Conservation (phyloP, 2,888 invertebrate species). For the Phasia obesa region DNA sequence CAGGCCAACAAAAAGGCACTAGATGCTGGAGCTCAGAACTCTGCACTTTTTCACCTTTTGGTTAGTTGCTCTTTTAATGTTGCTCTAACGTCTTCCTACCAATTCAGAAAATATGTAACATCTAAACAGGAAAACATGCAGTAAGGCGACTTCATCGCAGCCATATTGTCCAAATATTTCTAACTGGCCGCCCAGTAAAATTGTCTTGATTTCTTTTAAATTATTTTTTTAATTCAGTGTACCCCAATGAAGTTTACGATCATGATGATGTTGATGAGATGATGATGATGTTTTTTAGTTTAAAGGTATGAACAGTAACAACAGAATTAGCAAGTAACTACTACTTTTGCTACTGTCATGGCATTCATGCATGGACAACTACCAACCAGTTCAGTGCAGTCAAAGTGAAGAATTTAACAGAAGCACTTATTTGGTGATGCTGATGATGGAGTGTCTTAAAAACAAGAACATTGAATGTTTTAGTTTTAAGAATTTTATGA, state of each 20-base stretch:
- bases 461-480: constrained; percentile 73
- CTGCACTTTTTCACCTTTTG: not conserved
- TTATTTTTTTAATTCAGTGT: not conserved
- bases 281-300: constrained; percentile 77
- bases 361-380: constrained; percentile 1
- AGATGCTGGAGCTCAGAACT: not conserved
- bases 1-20: not conserved
- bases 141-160: constrained; percentile 72
- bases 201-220: constrained; percentile 30
- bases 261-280: too few relatives aligned
- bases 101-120: constrained; percentile 5
- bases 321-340: constrained; percentile 61
- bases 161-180: constrained; percentile 75
- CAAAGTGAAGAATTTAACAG: constrained; percentile 45
- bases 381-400: constrained; percentile 7
- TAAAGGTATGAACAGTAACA: constrained; percentile 56
- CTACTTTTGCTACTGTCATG: constrained; percentile 37
- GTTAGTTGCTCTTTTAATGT: not conserved
- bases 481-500: constrained; percentile 79
- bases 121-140: constrained; percentile 11
- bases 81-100: constrained; percentile 2
- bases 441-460: constrained; percentile 71
- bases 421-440: constrained; percentile 63
- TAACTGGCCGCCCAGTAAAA: constrained; percentile 65
- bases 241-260: constrained; percentile 71